Evolutionary conservation across 2,797 vertebrate species (phyloP).

Genomic region (Rhincodon typus): DNA sequence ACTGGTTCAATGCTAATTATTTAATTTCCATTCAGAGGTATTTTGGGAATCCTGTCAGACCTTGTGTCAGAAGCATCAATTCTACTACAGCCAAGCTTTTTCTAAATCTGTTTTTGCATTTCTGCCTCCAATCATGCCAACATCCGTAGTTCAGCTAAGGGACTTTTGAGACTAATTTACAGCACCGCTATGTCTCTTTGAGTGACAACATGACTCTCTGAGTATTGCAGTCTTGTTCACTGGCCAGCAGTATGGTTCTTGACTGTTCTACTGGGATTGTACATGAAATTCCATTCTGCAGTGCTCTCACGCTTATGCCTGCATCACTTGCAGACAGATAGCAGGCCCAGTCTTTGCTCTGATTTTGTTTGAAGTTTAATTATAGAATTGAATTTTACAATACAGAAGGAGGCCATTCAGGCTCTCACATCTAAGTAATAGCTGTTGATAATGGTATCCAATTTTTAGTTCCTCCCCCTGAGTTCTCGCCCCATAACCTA

Average conservation of each 20-base stretch:
- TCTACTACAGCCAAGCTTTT: not conserved
- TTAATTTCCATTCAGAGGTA: not conserved
- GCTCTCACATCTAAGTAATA: too few species aligned
- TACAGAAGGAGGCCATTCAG: not conserved
- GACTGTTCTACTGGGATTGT: not conserved
- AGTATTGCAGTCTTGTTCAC: not conserved
- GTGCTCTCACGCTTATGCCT: not conserved
- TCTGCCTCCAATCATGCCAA: not conserved
- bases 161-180: constrained; percentile 1
- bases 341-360: not conserved
- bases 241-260: not conserved
- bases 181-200: not conserved
- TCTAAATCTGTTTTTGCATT: not conserved
- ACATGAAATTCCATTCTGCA: not conserved
- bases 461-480: not conserved
- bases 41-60: not conserved
- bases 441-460: not conserved
- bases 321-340: not conserved
- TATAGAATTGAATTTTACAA: not conserved
- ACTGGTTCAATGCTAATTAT: not conserved
- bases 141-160: not conserved
- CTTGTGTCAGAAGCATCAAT: not conserved
- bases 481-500: not conserved
- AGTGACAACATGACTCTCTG: not conserved
- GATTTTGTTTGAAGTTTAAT: not conserved